Base-by-base conservation (phyloP, 2,888 invertebrate genomes). In the Antheraea yamamai region DNA sequence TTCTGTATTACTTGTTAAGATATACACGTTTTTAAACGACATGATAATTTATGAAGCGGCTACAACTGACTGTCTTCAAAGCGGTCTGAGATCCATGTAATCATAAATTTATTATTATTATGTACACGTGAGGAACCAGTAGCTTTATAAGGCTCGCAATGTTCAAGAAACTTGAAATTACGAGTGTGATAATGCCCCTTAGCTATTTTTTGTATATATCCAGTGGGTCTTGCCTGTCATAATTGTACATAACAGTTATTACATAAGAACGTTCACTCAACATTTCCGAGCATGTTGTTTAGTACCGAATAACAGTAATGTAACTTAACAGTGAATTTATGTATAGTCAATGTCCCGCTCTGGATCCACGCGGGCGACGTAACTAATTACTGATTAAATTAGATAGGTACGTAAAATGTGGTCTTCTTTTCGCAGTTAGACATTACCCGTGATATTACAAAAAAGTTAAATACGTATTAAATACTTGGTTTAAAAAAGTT, bases 21-120 rank as follows among this genome's bases (percentile, higher is more conserved):
- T 66, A 66, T 66, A 66, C 30, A 12, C 30, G 64, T 66, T 66
- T 66, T 66, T 66, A 66, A 66, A 66, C 30, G 30, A 30, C 64
- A 66, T 77, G 75, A 76, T 81, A 79, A 83, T 83, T 84, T 77
- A 72, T 55, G 64, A 55, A 68, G 55, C 73, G 73, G 75, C 26
- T 20, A 39, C 55, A 4, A n/a, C 6, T n/a, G 39, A 39, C 6
- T n/a, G 39, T 72, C 61, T 75, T 47, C 72, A 75, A 75, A 72
- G 51, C n/a, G 35, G 35, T 35, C 23, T 16, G 74, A 58, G 61
- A 39, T n/a, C 8, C 61, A 16, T 35, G 73, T 55, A 30, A 39
- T 75, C 71, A 61, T 72, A 75, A 61, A 75, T 75, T 71, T 61
- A 71, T 71, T 74, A 58, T 74, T 51, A 71, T 61, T 75, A 75